Conservation (phyloP, 2,113 vertebrate species). For the Cepphus grylle region DNA sequence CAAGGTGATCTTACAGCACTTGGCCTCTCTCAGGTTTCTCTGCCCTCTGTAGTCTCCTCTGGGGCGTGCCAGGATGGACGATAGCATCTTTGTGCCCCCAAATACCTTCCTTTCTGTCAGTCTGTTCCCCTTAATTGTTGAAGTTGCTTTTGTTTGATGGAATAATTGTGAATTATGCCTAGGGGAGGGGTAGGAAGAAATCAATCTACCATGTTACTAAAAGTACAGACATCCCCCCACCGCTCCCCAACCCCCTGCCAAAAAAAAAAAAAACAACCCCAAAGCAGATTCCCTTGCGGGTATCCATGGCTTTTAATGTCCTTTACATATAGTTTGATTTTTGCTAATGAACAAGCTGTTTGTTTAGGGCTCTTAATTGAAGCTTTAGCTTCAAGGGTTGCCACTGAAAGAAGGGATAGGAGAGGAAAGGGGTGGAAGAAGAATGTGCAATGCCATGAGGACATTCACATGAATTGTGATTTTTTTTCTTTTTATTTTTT, state of each 20-base stretch:
- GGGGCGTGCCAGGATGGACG: not conserved
- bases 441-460: not conserved
- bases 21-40: not conserved
- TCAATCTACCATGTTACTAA: conserved; percentile 31
- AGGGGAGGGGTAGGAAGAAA: not conserved
- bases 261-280: not conserved
- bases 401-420: not conserved
- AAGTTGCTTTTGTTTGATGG: not conserved
- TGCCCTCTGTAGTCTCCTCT: not conserved
- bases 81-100: not conserved
- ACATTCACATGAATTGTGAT: not conserved
- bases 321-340: conserved; percentile 23
- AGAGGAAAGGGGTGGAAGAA: not conserved
- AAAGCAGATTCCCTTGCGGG: not conserved
- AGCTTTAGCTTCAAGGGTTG: not conserved
- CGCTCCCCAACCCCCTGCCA: not conserved
- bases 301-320: conserved; percentile 29
- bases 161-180: not conserved
- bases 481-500: not conserved
- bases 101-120: not conserved
- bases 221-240: not conserved
- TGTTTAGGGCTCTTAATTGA: conserved; percentile 16
- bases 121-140: not conserved
- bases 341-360: conserved; percentile 25
- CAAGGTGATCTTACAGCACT: not conserved